Base-by-base conservation (phyloP, 2,797 vertebrate genomes). In the Emydoidea blandingii region DNA sequence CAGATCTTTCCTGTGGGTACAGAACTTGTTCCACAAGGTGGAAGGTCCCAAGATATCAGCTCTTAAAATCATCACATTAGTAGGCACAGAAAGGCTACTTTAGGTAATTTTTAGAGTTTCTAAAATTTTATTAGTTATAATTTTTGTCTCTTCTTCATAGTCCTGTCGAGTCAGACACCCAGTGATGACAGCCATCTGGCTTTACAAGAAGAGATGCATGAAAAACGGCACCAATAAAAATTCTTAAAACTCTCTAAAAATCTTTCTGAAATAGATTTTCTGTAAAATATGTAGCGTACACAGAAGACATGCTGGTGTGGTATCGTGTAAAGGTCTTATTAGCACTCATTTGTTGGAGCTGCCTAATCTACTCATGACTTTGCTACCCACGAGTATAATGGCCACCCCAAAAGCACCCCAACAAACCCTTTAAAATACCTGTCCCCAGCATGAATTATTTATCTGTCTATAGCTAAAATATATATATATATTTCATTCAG, bases 211-310 rank as follows among this genome's bases (percentile, higher is more conserved):
- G 49, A 47, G 87, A 44, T 12, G 68, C n/a, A 59, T 44, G 86
- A 96, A 62, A 95, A 96, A 94, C 3, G 1, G 74, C n/a, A 81
- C 79, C 89, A 91, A 87, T 89, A 47, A 95, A 82, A 74, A 44
- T 65, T 54, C 78, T 88, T 21, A 95, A 85, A 90, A 94, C 57
- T 79, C 89, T 27, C 92, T 50, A 94, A 72, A 65, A 85, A 81
- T 56, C 86, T 23, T 92, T 91, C 92, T 91, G 92, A 87, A 94
- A 92, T 53, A 94, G 86, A 97, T 84, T 94, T 91, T 68, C 90
- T 79, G 84, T 86, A 94, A 95, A 94, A 96, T 90, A 92, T 3
- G 90, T 52, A 92, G 90, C 86, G 34, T 0, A 1, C 54, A 79
- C 87, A 47, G 88, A 96, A 94, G 1, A 93, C 74, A 68, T 4